Evolutionary conservation across 2,888 invertebrate species (phyloP).

Genomic region (Homarus gammarus): DNA sequence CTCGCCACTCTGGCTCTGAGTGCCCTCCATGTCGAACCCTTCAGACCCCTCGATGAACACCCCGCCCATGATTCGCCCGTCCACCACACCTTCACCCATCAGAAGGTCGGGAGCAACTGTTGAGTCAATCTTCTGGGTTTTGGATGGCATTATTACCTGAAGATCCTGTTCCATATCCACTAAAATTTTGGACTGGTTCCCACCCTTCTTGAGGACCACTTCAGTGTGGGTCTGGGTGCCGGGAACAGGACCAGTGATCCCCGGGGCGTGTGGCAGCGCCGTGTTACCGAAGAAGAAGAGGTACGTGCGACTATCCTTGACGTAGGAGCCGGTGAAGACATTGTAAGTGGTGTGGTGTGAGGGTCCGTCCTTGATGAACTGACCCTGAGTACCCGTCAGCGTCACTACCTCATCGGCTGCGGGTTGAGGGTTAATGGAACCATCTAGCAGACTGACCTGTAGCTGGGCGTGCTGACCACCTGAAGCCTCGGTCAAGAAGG

Average conservation of each 20-base stretch:
- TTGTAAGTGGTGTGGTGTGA: conserved; percentile 77
- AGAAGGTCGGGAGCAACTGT: conserved; percentile 61
- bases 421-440: conserved; percentile 37
- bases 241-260: not conserved
- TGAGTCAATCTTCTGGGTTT: conserved; percentile 76
- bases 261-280: conserved; percentile 71
- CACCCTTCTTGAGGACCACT: conserved; percentile 77
- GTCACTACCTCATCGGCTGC: conserved; percentile 77
- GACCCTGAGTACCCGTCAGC: conserved; percentile 78
- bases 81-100: conserved; percentile 76
- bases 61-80: conserved; percentile 77
- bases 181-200: conserved; percentile 76
- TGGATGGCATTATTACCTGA: conserved; percentile 77
- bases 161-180: conserved; percentile 77
- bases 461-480: conserved; percentile 60
- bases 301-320: conserved; percentile 78
- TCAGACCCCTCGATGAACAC: conserved; percentile 73
- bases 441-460: conserved; percentile 59
- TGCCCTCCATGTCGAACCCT: conserved; percentile 70
- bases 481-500: conserved; percentile 53
- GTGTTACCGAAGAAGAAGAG: conserved; percentile 78
- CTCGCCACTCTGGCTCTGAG: conserved; percentile 57
- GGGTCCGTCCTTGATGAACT: conserved; percentile 77
- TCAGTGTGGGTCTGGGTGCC: conserved; percentile 52
- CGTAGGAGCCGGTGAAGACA: conserved; percentile 78